Evolutionary conservation across 2,888 invertebrate species (phyloP).

Genomic region (Drosophila mulleri): DNA sequence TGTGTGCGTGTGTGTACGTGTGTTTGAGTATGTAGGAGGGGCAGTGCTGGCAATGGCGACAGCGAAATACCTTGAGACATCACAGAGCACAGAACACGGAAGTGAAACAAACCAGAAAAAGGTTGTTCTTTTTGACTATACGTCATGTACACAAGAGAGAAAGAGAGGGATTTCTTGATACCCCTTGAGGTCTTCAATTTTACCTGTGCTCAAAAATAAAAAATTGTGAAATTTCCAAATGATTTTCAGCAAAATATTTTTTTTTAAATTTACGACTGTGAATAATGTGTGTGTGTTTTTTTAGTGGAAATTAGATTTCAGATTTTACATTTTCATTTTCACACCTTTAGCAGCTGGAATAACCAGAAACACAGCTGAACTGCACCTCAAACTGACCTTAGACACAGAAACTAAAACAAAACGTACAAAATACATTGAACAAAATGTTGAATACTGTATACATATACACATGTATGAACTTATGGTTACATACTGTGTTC

Average conservation of each 20-base stretch:
- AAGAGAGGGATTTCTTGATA: too few relatives aligned
- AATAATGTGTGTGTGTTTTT: slow-evolving; percentile 49
- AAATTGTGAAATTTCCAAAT: slow-evolving; percentile 2
- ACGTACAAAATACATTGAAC: neutral
- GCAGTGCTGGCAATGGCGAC: slow-evolving; percentile 34
- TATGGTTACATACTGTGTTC: neutral
- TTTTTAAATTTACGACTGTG: slow-evolving; percentile 52
- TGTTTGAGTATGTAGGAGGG: slow-evolving; percentile 30
- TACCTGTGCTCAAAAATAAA: slow-evolving; percentile 32
- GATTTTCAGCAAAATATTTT: neutral
- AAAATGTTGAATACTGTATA: neutral
- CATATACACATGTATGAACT: neutral
- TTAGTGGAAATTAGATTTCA: slow-evolving; percentile 16
- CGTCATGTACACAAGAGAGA: neutral
- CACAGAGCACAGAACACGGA: slow-evolving; percentile 48
- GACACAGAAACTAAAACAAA: slow-evolving; percentile 28
- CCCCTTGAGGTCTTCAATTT: slow-evolving; percentile 7
- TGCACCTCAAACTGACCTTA: slow-evolving; percentile 55
- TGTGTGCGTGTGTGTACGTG: slow-evolving; percentile 4
- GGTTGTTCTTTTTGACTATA: slow-evolving; percentile 24
- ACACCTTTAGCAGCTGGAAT: slow-evolving; percentile 21
- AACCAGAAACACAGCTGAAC: slow-evolving; percentile 24
- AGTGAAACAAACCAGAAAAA: slow-evolving; percentile 43
- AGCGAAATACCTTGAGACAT: slow-evolving; percentile 49
- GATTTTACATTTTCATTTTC: neutral